Base-by-base conservation (phyloP, 2,888 invertebrate species). In the Drosophila atroscutellata region DNA sequence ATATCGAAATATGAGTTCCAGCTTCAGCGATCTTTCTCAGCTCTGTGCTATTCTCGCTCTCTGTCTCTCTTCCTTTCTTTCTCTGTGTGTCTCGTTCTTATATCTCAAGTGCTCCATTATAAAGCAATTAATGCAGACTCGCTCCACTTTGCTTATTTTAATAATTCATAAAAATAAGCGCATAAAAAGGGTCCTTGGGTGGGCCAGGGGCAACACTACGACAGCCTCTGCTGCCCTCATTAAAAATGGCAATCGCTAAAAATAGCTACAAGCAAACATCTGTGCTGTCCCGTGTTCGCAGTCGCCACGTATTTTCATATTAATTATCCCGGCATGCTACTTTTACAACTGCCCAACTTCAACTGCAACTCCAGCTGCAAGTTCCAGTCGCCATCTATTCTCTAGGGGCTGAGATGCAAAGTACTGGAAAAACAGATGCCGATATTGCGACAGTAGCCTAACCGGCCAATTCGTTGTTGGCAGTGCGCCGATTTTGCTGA, bases 131-230 rank as follows among this genome's bases (percentile, higher is more conserved):
- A 86, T 88, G 86, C 86, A 64, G 66, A 39, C 68, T 62, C 70
- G 81, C 81, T 79, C 65, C 72, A 86, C 72, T 82, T 80, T 83
- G 72, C 72, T 75, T 77, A 90, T 79, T 86, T 86, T 86, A 86
- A 86, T 86, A 86, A 86, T 86, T 86, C 86, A 90, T 86, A 86
- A 71, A 82, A 86, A 72, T 84, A 78, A 89, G 72, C 83, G 85
- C 83, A 86, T 89, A 85, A 85, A 85, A 75, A 77, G 78, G 71
- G 72, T 42, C 50, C 87, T 70, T 83, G 85, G 85, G 85, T 86
- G 85, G 85, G 61, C 83, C 52, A 28, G 51, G 15, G 47, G 63
- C 75, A 63, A 61, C 63, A 67, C 61, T 60, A 26, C 49, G 30
- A 34, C 57, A 18, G 67, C 42, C 45, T 45, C 59, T 67, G 61